Conservation (phyloP, 2,888 invertebrate genomes). For the Yponomeuta evonymella region DNA sequence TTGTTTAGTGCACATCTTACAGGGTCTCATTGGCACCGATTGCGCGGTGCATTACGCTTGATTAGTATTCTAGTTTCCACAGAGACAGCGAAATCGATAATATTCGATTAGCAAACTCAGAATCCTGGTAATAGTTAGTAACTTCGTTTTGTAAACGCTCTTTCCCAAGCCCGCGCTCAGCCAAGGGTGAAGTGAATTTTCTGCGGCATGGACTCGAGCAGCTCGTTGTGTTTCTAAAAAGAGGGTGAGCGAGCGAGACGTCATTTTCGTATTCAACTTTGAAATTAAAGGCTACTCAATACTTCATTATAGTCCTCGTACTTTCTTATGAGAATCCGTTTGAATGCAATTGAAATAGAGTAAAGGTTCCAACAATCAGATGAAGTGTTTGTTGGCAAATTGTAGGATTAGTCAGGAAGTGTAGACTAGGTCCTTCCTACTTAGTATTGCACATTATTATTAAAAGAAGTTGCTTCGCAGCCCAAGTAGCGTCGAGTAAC, state of each 20-base stretch:
- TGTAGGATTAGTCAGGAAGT: background rate
- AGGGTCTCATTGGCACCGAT: background rate
- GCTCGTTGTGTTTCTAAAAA: background rate
- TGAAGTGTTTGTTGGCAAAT: background rate
- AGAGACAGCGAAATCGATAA: conserved; percentile 1
- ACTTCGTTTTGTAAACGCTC: background rate
- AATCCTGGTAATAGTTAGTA: conserved; percentile 3
- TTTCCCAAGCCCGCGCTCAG: conserved; percentile 7
- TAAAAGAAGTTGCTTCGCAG: background rate
- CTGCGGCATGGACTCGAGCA: background rate
- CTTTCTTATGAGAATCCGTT: background rate
- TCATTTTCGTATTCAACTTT: background rate
- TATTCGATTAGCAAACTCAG: background rate
- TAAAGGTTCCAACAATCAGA: background rate
- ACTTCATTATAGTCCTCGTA: background rate
- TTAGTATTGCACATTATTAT: background rate
- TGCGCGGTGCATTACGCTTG: background rate
- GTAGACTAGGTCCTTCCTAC: background rate
- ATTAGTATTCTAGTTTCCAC: too few species aligned
- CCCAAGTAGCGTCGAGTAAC: background rate
- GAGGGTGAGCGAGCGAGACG: background rate
- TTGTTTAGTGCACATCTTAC: background rate
- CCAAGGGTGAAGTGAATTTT: background rate
- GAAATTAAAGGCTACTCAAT: background rate
- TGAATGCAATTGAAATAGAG: background rate